Base-by-base conservation (phyloP, 1,140 invertebrate species). In the Meteorus sp. region DNA sequence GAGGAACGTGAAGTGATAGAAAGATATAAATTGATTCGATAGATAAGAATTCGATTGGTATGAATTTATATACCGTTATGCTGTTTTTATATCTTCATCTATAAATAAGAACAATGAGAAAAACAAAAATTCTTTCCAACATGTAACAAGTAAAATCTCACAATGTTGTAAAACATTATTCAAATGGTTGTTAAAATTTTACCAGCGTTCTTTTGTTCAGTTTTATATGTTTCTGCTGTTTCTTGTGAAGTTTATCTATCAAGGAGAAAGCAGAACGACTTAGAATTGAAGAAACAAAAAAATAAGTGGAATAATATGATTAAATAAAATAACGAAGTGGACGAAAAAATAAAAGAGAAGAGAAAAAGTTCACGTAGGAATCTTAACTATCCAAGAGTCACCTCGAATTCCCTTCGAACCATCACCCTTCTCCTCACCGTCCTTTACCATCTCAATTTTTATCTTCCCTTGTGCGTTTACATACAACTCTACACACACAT, bases 21-120 rank as follows among this genome's bases (percentile, higher is more conserved):
- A 51, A 19, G 23, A 11, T 19, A 37, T 41, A 50, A 57, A 57
- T 57, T 45, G 55, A 57, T 57, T 37, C 55, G 22, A 48, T 39
- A 57, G 55, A 57, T 57, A 57, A 57, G 41, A 8, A 48, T 48
- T 45, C 23, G 25, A 22, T 57, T 22, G 13, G 29, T 13, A 2
- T 19, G 13, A 19, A 43, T 43, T 45, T 33, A 31, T 57, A 45
- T 29, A 48, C 55, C 44, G 20, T 57, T 57, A 57, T 57, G 39
- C 39, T 56, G 53, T 37, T 31, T 33, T n/a, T 50, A 43, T 29
- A 9, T 13, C 11, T 23, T 27, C 25, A 54, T 19, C 39, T 23
- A 53, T 8, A 23, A 37, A 53, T 29, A 53, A 54, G 43, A 48
- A 33, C 25, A 17, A 35, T 17, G 13, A 9, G 33, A 47, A 47